Conservation (phyloP, 2,113 vertebrate genomes). For the Empidonax alnorum region DNA sequence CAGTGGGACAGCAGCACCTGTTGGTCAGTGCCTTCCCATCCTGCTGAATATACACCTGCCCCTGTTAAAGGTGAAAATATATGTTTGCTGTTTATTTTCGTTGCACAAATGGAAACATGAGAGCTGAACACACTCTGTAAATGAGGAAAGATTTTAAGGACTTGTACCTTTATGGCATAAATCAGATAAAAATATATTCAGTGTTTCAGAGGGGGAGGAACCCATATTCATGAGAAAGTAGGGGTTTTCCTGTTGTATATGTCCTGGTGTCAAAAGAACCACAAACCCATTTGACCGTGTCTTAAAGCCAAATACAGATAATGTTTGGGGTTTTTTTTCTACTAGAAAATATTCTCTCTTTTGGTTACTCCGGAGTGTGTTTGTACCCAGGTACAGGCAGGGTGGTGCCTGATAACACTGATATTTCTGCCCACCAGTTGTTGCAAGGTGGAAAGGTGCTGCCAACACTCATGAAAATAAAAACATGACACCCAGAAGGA, state of each 20-base stretch:
- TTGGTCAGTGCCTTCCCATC: neutral
- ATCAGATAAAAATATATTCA: neutral
- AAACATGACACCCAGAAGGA: neutral
- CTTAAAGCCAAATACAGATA: neutral
- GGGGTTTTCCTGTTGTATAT: neutral
- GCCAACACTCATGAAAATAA: neutral
- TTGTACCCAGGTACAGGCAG: neutral
- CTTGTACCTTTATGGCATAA: neutral
- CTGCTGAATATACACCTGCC: neutral
- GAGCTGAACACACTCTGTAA: neutral
- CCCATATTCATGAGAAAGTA: neutral
- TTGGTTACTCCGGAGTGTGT: neutral
- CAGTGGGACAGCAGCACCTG: neutral
- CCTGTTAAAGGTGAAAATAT: neutral
- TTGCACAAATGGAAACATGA: neutral
- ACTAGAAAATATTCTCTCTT: neutral
- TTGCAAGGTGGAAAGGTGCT: neutral
- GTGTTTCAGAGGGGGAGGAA: neutral
- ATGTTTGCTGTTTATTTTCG: neutral
- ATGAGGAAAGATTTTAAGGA: neutral
- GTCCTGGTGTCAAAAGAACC: neutral
- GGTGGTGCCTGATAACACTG: neutral
- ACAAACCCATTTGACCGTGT: neutral
- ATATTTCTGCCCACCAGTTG: neutral
- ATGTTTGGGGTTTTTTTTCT: neutral